Base-by-base conservation (phyloP, 2,888 invertebrate genomes). In the Chironomus tentans region DNA sequence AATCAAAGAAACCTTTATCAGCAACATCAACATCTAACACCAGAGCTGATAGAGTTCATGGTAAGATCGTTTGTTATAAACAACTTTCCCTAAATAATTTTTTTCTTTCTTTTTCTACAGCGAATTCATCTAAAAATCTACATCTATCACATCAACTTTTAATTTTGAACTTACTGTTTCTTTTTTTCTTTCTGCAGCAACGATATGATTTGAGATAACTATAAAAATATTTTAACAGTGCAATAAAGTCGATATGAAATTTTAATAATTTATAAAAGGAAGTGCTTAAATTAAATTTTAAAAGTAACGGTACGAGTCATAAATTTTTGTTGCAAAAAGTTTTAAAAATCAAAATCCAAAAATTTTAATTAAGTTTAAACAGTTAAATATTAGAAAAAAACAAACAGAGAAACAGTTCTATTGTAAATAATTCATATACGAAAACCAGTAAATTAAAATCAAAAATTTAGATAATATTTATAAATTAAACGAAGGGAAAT, bases 11-110 rank as follows among this genome's bases (percentile, higher is more conserved):
- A 82, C 89, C 88, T 70, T 88, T 86, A 15, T 83, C 82, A 74
- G 83, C 84, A 61, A 77, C 78, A 28, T 77, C 84, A 76, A 78
- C 77, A 18, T 83, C 83, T 78, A 83, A 85, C 77, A 88, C 90
- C 77, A 86, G 90, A 80, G 90, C 90, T 78, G 90, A 91, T 83
- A 86, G 89, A 81, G 90, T 90, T 79, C 89, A 90, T 86, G 90
- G 90, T 90, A 84, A 76, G 69, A 28, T 4, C 5, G 5, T 18
- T 18, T 18, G 2, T 38, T 56, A 18, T 56, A 18, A 56, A 56
- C n/a, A 56, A 2, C 2, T n/a, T 6, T 56, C 7, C 56, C 2
- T 22, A 65, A 65, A 12, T 21, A 13, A 65, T 13, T 13, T 24
- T 65, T 65, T 65, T 21, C 12, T 21, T 38, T 28, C 2, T 48